A percentile compares a stretch with the other conserved stretches of the same genome.
These are phyloP conservation scores for Solenopsis fugax DNA, from an alignment of 1,140 invertebrate genomes.

Conservation along the genomic window DNA sequence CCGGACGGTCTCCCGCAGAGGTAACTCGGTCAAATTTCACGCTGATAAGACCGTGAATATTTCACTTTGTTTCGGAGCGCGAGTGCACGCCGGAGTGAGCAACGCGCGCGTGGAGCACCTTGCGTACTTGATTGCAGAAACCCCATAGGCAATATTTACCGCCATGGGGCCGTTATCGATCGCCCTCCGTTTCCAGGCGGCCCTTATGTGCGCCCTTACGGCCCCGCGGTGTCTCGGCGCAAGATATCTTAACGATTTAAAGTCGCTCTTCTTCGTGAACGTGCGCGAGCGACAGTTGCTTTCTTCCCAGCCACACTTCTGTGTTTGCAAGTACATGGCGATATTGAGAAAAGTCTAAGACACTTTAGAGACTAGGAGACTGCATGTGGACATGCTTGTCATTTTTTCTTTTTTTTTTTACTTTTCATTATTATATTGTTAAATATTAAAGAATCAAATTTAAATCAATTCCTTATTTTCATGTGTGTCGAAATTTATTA, in stretches of 20 bases:
- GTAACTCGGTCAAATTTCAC: conserved; percentile 63
- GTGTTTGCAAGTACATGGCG: background rate
- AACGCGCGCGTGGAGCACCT: conserved; percentile 65
- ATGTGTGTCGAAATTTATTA: too few relatives aligned
- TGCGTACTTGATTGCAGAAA: conserved; percentile 55
- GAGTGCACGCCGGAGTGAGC: conserved; percentile 27
- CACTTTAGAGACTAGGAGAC: background rate
- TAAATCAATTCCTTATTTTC: too few relatives aligned
- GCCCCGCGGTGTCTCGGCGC: conserved; percentile 34
- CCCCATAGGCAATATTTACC: conserved; percentile 75
- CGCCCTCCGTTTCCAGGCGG: conserved; percentile 66
- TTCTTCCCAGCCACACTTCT: background rate
- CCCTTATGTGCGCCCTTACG: conserved; percentile 70
- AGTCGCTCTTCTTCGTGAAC: conserved; percentile 37
- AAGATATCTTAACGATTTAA: conserved; percentile 62
- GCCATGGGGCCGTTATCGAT: conserved; percentile 79
- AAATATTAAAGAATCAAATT: too few relatives aligned
- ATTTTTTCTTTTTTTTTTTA: background rate
- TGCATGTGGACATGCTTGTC: background rate
- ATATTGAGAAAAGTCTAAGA: background rate
- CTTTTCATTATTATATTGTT: too few relatives aligned
- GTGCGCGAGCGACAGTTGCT: background rate
- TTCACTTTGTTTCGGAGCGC: conserved; percentile 24
- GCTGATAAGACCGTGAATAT: conserved; percentile 61
- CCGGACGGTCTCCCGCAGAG: background rate